phyloP scores from a whole-genome alignment of 2,113 vertebrate genomes.

The Apteryx mantelli region DNA sequence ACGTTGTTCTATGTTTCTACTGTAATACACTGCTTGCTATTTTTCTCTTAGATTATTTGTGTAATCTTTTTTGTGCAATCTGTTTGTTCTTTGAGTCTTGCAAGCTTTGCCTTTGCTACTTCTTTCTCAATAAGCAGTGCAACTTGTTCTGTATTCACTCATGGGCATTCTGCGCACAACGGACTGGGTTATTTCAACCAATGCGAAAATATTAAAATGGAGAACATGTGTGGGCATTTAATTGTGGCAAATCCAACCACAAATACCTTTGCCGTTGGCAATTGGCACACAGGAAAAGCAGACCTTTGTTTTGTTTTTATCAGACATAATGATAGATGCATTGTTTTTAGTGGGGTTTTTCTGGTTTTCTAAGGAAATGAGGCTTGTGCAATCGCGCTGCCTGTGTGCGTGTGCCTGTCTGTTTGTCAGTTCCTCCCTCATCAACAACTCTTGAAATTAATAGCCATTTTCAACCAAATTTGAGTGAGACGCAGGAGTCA shows the following conservation, averaged over 20 bases:
- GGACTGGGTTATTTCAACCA: constrained; percentile 13
- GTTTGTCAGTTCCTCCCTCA: constrained; percentile 10
- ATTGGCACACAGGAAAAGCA: constrained; percentile 52
- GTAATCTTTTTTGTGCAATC: constrained; percentile 73
- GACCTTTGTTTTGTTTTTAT: constrained; percentile 65
- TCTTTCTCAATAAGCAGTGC: constrained; percentile 61
- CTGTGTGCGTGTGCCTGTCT: constrained; percentile 28
- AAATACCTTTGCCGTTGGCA: constrained; percentile 49
- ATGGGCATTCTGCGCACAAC: constrained; percentile 37
- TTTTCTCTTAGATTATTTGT: constrained; percentile 71
- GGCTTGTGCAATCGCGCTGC: constrained; percentile 24
- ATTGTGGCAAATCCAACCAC: constrained; percentile 55
- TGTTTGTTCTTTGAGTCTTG: constrained; percentile 60
- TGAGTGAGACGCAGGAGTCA: fast-evolving
- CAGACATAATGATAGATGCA: constrained; percentile 43
- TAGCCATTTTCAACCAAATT: neutral
- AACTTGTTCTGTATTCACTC: constrained; percentile 47
- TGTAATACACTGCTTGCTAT: constrained; percentile 66
- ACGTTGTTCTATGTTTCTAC: constrained; percentile 66
- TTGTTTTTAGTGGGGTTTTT: constrained; percentile 55
- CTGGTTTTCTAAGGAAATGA: constrained; percentile 69
- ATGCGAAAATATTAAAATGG: constrained; percentile 63
- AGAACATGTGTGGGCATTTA: constrained; percentile 66
- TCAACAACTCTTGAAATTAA: neutral
- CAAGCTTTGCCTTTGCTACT: constrained; percentile 64